phyloP scores from a whole-genome alignment of 2,888 invertebrate species.

The Allophyes oxyacanthae region DNA sequence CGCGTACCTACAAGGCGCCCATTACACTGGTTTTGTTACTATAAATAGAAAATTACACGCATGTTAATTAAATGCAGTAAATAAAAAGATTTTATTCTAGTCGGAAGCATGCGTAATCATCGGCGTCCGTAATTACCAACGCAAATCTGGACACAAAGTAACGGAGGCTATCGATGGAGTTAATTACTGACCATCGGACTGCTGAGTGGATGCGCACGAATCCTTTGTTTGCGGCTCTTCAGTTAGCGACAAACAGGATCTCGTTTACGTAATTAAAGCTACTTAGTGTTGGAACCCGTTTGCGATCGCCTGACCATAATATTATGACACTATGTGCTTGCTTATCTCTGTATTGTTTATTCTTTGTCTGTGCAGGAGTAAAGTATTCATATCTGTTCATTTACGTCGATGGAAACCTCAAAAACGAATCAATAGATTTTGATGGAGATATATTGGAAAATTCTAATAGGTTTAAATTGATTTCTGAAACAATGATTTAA shows the following conservation, averaged over 20 bases:
- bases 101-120: slow-evolving; percentile 15
- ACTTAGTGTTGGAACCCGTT: slow-evolving; percentile 40
- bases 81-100: slow-evolving; percentile 4
- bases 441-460: no score
- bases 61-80: slow-evolving; percentile 18
- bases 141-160: slow-evolving; percentile 18
- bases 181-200: slow-evolving; percentile 10
- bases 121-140: slow-evolving; percentile 23
- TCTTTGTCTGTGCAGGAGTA: background rate
- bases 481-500: no score
- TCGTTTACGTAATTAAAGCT: slow-evolving; percentile 48
- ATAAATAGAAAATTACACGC: slow-evolving; percentile 16
- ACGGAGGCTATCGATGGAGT: slow-evolving; percentile 14
- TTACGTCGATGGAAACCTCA: background rate
- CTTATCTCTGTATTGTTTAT: slow-evolving; percentile 2
- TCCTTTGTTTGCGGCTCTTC: slow-evolving; percentile 27
- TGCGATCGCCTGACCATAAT: slow-evolving; percentile 23
- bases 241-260: slow-evolving; percentile 32
- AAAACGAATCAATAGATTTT: background rate
- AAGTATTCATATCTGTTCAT: background rate
- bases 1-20: slow-evolving; percentile 11
- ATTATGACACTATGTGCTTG: slow-evolving; percentile 30
- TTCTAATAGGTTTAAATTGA: no score
- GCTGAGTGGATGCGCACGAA: slow-evolving; percentile 4
- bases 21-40: slow-evolving; percentile 2